Evolutionary conservation across 64 coral and sea anemone species (phyloP).

Genomic region (Acropora yongei): DNA sequence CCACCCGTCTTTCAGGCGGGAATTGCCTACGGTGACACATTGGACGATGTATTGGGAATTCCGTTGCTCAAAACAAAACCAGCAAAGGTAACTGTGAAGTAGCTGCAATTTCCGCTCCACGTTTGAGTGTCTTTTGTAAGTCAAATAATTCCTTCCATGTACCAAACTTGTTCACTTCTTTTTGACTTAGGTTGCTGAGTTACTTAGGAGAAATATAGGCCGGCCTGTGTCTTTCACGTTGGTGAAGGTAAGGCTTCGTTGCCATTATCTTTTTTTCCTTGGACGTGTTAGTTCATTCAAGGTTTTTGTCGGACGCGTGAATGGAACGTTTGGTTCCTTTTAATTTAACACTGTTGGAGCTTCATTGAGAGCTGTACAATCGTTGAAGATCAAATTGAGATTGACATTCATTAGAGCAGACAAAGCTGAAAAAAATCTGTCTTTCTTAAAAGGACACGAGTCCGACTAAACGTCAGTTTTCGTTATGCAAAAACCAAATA

Average conservation of each 20-base stretch:
- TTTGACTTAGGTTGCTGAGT: slow-evolving; percentile 59
- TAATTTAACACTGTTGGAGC: too few species aligned
- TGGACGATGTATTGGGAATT: slow-evolving; percentile 78
- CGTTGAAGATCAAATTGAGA: too few species aligned
- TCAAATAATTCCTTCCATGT: not conserved
- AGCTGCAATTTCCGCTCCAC: not conserved
- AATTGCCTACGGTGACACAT: slow-evolving; percentile 79
- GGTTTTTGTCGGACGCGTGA: too few species aligned
- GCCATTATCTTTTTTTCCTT: not conserved
- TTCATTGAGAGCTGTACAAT: too few species aligned
- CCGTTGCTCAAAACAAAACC: slow-evolving; percentile 60
- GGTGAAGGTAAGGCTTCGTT: slow-evolving; percentile 66
- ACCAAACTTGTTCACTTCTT: not conserved
- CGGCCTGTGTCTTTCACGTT: slow-evolving; percentile 71
- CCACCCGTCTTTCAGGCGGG: slow-evolving; percentile 60
- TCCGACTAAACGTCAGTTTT: too few species aligned
- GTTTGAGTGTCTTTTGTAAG: not conserved
- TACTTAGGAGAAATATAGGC: slow-evolving; percentile 73
- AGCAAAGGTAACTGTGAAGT: slow-evolving; percentile 46
- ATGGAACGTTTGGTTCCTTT: too few species aligned
- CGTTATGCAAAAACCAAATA: too few species aligned
- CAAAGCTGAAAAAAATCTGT: too few species aligned
- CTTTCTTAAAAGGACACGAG: too few species aligned
- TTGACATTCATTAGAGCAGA: too few species aligned
- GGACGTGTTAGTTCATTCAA: too few species aligned